Evolutionary conservation across 53 echinoderm and acorn worm species (phyloP).

Genomic region (Echinarachnius parma): DNA sequence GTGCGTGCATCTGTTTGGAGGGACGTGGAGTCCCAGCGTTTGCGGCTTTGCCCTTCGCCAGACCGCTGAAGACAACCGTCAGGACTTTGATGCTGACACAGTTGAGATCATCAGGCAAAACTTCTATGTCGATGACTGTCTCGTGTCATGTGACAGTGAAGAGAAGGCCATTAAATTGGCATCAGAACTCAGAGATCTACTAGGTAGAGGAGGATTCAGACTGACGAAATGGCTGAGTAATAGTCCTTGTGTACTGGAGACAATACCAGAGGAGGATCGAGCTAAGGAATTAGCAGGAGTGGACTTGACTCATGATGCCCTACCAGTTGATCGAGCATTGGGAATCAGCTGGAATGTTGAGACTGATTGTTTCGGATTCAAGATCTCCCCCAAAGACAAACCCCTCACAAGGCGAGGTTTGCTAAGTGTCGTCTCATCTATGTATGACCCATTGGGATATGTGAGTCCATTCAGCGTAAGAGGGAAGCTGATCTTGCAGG

Average conservation of each 20-base stretch:
- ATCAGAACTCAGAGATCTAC: slow-evolving; percentile 23
- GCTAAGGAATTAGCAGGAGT: slow-evolving; percentile 41
- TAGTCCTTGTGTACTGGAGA: slow-evolving; percentile 36
- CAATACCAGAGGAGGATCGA: slow-evolving; percentile 46
- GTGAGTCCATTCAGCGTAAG: slow-evolving; percentile 19
- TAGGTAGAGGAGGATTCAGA: slow-evolving; percentile 52
- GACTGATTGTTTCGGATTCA: slow-evolving; percentile 34
- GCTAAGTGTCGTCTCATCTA: slow-evolving; percentile 22
- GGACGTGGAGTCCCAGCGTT: slow-evolving; percentile 43
- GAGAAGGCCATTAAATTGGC: slow-evolving; percentile 40
- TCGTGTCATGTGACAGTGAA: slow-evolving; percentile 48
- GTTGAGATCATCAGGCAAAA: slow-evolving; percentile 47
- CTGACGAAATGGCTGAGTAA: slow-evolving; percentile 62
- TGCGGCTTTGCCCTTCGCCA: slow-evolving; percentile 47
- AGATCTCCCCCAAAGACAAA: slow-evolving; percentile 15
- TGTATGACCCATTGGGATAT: slow-evolving; percentile 21
- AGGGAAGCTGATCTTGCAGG: slow-evolving; percentile 31
- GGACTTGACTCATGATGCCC: slow-evolving; percentile 36
- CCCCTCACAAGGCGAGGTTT: slow-evolving; percentile 35
- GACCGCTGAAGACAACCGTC: slow-evolving; percentile 50
- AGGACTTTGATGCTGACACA: slow-evolving; percentile 15
- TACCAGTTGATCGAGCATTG: slow-evolving; percentile 41
- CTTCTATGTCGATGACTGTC: slow-evolving; percentile 78
- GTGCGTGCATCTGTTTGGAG: slow-evolving; percentile 56
- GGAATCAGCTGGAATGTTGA: slow-evolving; percentile 44